Evolutionary conservation across 1,140 invertebrate species (phyloP), one percentile per base, ranked within the genome.

Genomic region (Drosophila watanabei): DNA sequence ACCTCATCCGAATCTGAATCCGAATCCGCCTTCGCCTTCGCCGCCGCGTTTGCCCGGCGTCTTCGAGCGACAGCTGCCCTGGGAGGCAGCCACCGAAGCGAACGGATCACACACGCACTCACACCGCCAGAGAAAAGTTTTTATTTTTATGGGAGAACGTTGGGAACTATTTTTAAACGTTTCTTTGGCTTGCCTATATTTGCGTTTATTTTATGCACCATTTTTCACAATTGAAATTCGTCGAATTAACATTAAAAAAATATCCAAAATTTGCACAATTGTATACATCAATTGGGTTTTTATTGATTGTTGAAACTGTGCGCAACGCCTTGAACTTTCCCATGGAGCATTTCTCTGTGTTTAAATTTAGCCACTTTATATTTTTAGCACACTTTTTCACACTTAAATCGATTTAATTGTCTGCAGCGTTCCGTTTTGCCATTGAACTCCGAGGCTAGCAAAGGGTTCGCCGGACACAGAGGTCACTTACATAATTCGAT

Each of bases 401-500:
- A 71, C 46, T 37, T 46, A 41, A 45, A 61, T 80, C 18, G 24
- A 64, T 64, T 76, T 54, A 39, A 48, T 79, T 83, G 33, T 24
- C 35, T 32, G 51, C 43, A 33, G 65, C 45, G 32, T 45, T 70
- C 6, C 41, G 43, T 45, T 72, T 75, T 43, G 58, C 66, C 65
- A 63, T 69, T 81, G 70, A 85, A 86, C 70, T 68, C 56, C 51
- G 16, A 2, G 16, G 6, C 5, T 14, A 24, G 20, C 43, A 24
- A 28, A 28, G 52, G 45, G 41, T 16, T 33, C 11, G 28, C 28
- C 35, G 45, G 49, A 45, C 57, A n/a, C 46, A 41, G 66, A 72
- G 75, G 72, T 62, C 83, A 88, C 85, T 88, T 88, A 88, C 85
- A 88, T 88, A 88, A 88, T 85, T 71, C 65, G 52, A 78, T 62